Conservation (phyloP, 30 jellyfish, hydroid and myxozoan species). For the Sanderia malayensis region DNA sequence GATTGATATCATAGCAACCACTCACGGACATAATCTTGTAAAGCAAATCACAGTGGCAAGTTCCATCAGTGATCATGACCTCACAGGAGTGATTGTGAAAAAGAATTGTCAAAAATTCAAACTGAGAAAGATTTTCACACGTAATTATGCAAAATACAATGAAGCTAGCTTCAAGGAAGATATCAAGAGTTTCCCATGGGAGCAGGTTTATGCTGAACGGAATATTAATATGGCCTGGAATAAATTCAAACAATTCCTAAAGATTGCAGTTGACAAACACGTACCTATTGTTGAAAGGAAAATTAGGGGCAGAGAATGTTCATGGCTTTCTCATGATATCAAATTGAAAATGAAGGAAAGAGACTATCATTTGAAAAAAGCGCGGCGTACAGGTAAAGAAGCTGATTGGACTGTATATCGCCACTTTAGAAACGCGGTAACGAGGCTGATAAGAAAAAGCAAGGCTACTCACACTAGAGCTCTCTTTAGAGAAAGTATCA, state of each 20-base stretch:
- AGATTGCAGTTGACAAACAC: constrained; percentile 27
- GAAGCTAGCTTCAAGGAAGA: constrained; percentile 9
- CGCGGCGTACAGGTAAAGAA: constrained; percentile 18
- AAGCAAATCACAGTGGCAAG: too few relatives aligned
- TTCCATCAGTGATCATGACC: too few relatives aligned
- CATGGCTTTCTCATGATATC: constrained; percentile 16
- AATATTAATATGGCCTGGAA: constrained; percentile 34
- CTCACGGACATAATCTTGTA: too few relatives aligned
- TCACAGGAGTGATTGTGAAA: too few relatives aligned
- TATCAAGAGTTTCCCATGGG: constrained; percentile 32
- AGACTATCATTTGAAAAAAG: constrained; percentile 29
- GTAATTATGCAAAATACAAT: too few relatives aligned
- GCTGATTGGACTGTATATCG: constrained; percentile 37
- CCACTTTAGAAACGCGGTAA: constrained; percentile 23
- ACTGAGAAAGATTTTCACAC: too few relatives aligned
- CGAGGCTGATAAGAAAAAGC: constrained; percentile 22
- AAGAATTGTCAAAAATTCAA: too few relatives aligned
- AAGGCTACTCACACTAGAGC: constrained; percentile 20
- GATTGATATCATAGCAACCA: too few relatives aligned
- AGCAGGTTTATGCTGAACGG: constrained; percentile 11
- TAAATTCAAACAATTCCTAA: too few relatives aligned
- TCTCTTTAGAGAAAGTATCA: constrained; percentile 21
- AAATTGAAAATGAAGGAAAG: constrained; percentile 38
- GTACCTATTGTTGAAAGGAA: constrained; percentile 23
- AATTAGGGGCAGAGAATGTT: constrained; percentile 29